Evolutionary conservation across 1,140 invertebrate genomes (phyloP).

Genomic region (Mya arenaria): DNA sequence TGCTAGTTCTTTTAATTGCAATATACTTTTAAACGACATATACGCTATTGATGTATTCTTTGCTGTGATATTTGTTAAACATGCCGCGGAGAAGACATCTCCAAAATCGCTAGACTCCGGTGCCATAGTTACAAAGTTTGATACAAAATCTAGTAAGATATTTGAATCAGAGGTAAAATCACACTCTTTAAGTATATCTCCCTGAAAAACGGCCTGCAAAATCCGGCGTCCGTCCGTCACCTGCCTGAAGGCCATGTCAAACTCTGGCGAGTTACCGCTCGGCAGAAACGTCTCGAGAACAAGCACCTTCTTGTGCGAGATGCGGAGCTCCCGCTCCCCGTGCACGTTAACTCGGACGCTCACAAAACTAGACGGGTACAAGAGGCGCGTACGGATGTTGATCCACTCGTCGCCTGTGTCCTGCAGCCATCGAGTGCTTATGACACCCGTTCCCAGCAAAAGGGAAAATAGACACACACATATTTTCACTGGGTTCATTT

Average conservation of each 20-base stretch:
- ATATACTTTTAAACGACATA: neutral
- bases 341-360: constrained; percentile 43
- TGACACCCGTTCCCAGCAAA: neutral
- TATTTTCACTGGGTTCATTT: constrained; percentile 41
- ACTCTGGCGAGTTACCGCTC: neutral
- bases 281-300: constrained; percentile 49
- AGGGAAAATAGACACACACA: constrained; percentile 21
- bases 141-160: constrained; percentile 56
- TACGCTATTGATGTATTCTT: constrained; percentile 27
- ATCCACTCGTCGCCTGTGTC: neutral
- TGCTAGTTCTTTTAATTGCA: constrained; percentile 17
- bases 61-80: neutral
- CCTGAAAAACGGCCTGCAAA: constrained; percentile 55
- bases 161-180: constrained; percentile 32
- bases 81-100: constrained; percentile 15
- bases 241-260: constrained; percentile 47
- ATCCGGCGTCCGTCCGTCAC: constrained; percentile 49
- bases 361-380: constrained; percentile 43
- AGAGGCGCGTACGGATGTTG: constrained; percentile 18
- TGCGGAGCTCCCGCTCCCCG: constrained; percentile 52
- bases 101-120: constrained; percentile 7
- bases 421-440: neutral
- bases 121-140: constrained; percentile 8
- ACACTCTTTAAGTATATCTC: constrained; percentile 51
- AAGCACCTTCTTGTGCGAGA: constrained; percentile 25